These are phyloP conservation scores for Ips nitidus DNA, from an alignment of 1,140 invertebrate species.

Conservation along the genomic window DNA sequence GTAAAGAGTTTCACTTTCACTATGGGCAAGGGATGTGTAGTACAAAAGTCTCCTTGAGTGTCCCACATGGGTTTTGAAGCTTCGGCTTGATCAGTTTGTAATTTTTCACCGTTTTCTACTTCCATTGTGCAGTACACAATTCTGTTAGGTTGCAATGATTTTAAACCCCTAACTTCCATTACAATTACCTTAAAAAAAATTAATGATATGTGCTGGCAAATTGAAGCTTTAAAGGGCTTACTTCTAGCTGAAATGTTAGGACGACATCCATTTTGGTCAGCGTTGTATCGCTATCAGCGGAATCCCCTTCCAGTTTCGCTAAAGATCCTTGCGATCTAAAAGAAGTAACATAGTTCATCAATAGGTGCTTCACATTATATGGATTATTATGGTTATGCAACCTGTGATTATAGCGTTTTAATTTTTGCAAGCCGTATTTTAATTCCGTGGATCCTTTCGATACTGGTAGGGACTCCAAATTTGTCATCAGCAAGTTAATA, in stretches of 20 bases:
- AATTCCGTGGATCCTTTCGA: constrained; percentile 96
- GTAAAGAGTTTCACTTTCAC: constrained; percentile 98
- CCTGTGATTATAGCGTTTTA: constrained; percentile 96
- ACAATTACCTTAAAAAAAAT: constrained; percentile 79
- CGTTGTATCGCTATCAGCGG: constrained; percentile 87
- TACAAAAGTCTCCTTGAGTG: constrained; percentile 97
- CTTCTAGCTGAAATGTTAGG: constrained; percentile 94
- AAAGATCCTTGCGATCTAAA: constrained; percentile 88
- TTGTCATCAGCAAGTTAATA: constrained; percentile 97
- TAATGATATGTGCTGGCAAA: not conserved
- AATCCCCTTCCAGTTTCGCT: constrained; percentile 88
- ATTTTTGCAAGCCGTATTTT: constrained; percentile 91
- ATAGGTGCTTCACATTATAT: constrained; percentile 54
- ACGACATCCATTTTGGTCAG: constrained; percentile 96
- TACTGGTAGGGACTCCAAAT: constrained; percentile 97
- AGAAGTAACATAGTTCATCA: constrained; percentile 55
- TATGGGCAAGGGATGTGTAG: constrained; percentile 92
- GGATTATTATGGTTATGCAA: constrained; percentile 58
- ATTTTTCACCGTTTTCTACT: constrained; percentile 95
- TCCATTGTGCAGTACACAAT: constrained; percentile 99
- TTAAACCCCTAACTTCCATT: constrained; percentile 98
- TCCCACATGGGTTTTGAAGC: constrained; percentile 99
- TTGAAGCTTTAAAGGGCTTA: constrained; percentile 53
- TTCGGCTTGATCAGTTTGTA: constrained; percentile 99
- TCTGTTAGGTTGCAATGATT: constrained; percentile 92